These are phyloP conservation scores for Formica aserva DNA, from an alignment of 2,888 invertebrate genomes.

Conservation along the genomic window DNA sequence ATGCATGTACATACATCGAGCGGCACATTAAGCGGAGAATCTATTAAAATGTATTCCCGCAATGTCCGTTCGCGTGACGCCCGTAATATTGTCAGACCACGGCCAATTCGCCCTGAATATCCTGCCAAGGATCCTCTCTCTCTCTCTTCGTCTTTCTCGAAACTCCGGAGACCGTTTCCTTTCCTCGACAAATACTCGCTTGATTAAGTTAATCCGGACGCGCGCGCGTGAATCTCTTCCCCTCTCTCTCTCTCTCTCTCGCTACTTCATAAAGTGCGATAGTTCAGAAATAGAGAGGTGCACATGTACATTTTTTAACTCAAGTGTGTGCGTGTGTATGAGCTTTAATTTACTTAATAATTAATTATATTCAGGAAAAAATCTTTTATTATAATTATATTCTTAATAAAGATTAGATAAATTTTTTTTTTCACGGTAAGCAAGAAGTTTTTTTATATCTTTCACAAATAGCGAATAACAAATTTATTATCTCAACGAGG, in stretches of 20 bases:
- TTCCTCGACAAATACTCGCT: constrained; percentile 55
- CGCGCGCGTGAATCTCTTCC: background rate
- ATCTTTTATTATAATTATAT: background rate
- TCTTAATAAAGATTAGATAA: constrained; percentile 11
- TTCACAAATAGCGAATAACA: too few relatives aligned
- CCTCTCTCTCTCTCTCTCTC: constrained; percentile 1
- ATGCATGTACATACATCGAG: constrained; percentile 1
- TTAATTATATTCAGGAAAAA: constrained; percentile 3
- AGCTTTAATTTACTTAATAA: constrained; percentile 38
- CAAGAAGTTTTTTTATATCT: background rate
- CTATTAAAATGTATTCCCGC: constrained; percentile 61
- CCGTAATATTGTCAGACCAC: constrained; percentile 27
- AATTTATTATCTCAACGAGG: background rate
- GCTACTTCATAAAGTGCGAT: constrained; percentile 8
- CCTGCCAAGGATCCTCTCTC: background rate
- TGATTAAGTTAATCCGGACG: constrained; percentile 61
- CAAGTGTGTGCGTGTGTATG: background rate
- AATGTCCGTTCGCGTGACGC: constrained; percentile 47
- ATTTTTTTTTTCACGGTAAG: background rate
- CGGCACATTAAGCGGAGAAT: constrained; percentile 33
- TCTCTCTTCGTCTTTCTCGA: constrained; percentile 24
- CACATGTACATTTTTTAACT: constrained; percentile 6
- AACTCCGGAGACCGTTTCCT: constrained; percentile 47
- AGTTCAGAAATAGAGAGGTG: constrained; percentile 19
- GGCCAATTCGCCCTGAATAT: constrained; percentile 52